phyloP scores from a whole-genome alignment of 1,140 invertebrate species.

The Lepidostoma basale region DNA sequence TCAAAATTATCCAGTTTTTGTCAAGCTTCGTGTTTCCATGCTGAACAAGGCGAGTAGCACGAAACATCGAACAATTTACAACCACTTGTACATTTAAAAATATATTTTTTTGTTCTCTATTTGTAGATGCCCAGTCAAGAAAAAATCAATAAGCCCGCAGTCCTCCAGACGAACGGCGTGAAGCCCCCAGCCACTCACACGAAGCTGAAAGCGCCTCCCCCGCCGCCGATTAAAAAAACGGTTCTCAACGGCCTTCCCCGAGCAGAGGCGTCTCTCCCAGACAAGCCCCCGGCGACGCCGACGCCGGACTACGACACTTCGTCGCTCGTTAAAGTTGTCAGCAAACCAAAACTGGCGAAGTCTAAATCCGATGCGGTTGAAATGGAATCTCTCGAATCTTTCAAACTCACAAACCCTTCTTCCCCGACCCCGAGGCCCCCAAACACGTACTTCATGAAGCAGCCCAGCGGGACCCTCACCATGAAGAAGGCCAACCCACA shows the following conservation, averaged over 20 bases:
- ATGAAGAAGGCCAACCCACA: constrained; percentile 59
- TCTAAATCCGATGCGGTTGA: constrained; percentile 64
- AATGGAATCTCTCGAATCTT: constrained; percentile 75
- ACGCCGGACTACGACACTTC: constrained; percentile 67
- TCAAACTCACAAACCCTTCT: constrained; percentile 68
- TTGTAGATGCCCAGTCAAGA: constrained; percentile 50
- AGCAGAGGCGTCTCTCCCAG: constrained; percentile 21
- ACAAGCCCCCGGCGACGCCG: constrained; percentile 62
- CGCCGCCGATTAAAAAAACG: constrained; percentile 50
- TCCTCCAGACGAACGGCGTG: not conserved
- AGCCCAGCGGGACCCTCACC: constrained; percentile 55
- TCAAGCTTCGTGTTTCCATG: too few species aligned
- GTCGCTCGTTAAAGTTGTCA: constrained; percentile 48
- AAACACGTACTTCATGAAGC: constrained; percentile 68
- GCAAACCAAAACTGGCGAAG: constrained; percentile 52
- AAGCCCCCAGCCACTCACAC: constrained; percentile 15
- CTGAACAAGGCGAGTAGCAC: too few species aligned
- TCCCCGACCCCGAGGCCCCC: constrained; percentile 67
- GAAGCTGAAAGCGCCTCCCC: constrained; percentile 54
- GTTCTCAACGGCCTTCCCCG: constrained; percentile 42
- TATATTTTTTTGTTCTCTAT: constrained; percentile 30
- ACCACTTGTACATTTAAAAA: too few species aligned
- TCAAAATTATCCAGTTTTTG: too few species aligned
- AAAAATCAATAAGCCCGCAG: constrained; percentile 22
- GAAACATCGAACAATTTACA: too few species aligned